A percentile compares a stretch with the other conserved stretches of the same genome.
Conservation (phyloP, 2,888 invertebrate genomes). For the Lapara coniferarum region DNA sequence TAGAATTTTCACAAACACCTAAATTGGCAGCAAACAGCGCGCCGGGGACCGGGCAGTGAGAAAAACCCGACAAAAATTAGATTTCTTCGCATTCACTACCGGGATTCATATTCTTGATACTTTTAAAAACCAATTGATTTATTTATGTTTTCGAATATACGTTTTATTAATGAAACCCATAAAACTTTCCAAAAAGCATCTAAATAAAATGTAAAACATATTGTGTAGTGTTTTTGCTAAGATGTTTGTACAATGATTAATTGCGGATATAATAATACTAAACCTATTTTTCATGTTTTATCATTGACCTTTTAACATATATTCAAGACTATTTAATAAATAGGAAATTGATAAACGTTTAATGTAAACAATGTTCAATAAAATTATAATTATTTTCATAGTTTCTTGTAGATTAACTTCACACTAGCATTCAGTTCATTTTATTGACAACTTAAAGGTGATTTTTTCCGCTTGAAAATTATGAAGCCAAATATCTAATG, state of each 20-base stretch:
- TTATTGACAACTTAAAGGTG: too few species aligned
- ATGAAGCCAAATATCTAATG: too few species aligned
- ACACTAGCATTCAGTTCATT: too few species aligned
- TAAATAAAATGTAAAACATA: too few species aligned
- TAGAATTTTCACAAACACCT: slow-evolving; percentile 76
- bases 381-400: neutral
- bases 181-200: too few species aligned
- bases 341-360: slow-evolving; percentile 1
- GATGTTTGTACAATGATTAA: neutral
- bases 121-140: slow-evolving; percentile 35
- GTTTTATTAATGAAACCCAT: too few species aligned
- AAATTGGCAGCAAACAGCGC: slow-evolving; percentile 76
- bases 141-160: neutral
- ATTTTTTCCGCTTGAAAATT: too few species aligned
- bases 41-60: slow-evolving; percentile 64
- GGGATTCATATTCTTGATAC: slow-evolving; percentile 57
- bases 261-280: neutral
- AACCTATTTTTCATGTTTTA: neutral
- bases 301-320: neutral
- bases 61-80: slow-evolving; percentile 81
- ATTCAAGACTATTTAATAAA: neutral
- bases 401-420: neutral
- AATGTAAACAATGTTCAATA: neutral
- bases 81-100: slow-evolving; percentile 62
- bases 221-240: too few species aligned